Evolutionary conservation across 2,888 invertebrate species (phyloP).

Genomic region (Brachypalpus laphriformis): DNA sequence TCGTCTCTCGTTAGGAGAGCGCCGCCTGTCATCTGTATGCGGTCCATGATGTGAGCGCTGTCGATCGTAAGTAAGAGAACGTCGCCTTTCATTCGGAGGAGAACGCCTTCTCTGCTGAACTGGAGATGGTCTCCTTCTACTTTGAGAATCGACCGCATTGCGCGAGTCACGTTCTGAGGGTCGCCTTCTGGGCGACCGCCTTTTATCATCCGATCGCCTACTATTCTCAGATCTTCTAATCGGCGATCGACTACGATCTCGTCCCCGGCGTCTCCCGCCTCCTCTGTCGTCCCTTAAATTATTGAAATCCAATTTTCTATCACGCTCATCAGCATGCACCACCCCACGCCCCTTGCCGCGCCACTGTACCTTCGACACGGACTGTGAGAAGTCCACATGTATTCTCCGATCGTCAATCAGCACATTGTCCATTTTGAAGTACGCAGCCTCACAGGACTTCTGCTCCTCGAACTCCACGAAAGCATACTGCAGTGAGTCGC

Average conservation of each 20-base stretch:
- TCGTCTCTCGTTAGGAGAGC: neutral
- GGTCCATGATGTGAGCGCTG: neutral
- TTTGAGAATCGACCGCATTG: neutral
- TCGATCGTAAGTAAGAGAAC: neutral
- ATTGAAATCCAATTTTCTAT: constrained; percentile 79
- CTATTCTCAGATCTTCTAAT: neutral
- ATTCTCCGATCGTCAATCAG: constrained; percentile 99
- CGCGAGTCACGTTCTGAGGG: neutral
- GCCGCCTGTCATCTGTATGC: neutral
- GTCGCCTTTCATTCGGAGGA: neutral
- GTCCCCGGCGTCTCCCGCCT: neutral
- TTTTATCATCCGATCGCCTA: neutral
- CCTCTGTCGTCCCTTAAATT: constrained; percentile 57
- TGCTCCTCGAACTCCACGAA: constrained; percentile 98
- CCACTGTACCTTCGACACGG: constrained; percentile 97
- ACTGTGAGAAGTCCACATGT: constrained; percentile 99
- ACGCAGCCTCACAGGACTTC: constrained; percentile 97
- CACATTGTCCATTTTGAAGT: constrained; percentile 99
- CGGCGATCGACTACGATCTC: constrained; percentile 41
- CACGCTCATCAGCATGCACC: constrained; percentile 79
- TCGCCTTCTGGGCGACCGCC: neutral
- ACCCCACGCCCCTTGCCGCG: constrained; percentile 93
- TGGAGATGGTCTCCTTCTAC: neutral
- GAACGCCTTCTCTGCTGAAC: neutral
- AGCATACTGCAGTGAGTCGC: constrained; percentile 98